phyloP scores from a whole-genome alignment of 1,140 invertebrate genomes.

The Himalopsyche phryganea region DNA sequence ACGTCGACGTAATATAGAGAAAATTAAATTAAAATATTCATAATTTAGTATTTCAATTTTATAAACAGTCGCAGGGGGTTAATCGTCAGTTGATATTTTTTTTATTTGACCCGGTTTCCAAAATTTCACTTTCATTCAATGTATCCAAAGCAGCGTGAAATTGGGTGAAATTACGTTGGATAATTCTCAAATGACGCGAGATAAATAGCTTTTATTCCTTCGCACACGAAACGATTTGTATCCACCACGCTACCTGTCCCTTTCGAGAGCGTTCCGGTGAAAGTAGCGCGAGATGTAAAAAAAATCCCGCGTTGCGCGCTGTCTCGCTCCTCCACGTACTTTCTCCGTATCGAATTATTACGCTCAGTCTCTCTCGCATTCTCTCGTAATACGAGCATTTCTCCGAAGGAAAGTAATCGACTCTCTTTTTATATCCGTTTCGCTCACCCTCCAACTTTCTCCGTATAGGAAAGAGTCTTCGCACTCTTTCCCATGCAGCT shows the following conservation, averaged over 20 bases:
- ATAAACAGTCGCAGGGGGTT: constrained; percentile 10
- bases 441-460: constrained; percentile 22
- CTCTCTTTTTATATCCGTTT: constrained; percentile 1
- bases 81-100: constrained; percentile 7
- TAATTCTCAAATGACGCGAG: background rate
- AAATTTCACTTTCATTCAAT: constrained; percentile 32
- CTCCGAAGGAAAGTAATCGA: constrained; percentile 3
- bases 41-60: too few relatives aligned
- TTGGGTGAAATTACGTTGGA: constrained; percentile 14
- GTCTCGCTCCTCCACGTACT: constrained; percentile 15
- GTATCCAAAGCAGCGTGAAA: constrained; percentile 8
- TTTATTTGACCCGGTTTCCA: constrained; percentile 16
- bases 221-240: background rate
- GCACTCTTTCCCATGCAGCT: constrained; percentile 9
- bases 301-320: constrained; percentile 1
- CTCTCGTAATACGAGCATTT: constrained; percentile 12
- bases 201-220: constrained; percentile 3
- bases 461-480: constrained; percentile 12
- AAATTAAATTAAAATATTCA: too few relatives aligned
- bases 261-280: constrained; percentile 14
- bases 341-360: background rate
- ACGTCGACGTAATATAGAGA: too few relatives aligned
- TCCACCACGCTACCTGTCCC: background rate
- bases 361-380: constrained; percentile 1
- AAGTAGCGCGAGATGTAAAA: constrained; percentile 9